Conservation (phyloP, 2,797 vertebrate species). For the Sus cebifrons region DNA sequence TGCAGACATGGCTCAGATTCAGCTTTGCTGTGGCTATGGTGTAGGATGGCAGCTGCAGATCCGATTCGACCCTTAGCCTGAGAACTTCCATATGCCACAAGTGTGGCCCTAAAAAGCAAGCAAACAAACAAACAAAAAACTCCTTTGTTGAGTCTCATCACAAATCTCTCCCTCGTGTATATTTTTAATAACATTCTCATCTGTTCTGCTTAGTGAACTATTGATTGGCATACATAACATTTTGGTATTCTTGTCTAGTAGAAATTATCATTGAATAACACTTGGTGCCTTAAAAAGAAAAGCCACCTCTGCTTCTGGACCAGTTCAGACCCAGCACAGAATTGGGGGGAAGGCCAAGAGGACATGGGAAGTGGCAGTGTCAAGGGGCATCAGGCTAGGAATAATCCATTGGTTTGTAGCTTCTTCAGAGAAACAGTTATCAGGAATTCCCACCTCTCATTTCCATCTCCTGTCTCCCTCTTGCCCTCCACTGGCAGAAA, state of each 20-base stretch:
- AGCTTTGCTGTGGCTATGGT: no score
- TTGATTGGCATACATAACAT: neutral
- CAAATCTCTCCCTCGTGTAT: neutral
- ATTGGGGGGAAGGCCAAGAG: neutral
- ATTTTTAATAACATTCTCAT: slow-evolving; percentile 42
- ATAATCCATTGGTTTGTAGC: neutral
- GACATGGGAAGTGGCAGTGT: neutral
- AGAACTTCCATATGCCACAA: no score
- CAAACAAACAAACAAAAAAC: no score
- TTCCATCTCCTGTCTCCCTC: neutral
- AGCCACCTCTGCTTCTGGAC: neutral
- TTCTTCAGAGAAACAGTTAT: neutral
- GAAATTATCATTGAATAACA: slow-evolving; percentile 37
- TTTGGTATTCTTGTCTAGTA: slow-evolving; percentile 44
- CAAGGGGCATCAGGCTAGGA: neutral
- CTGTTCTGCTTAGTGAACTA: slow-evolving; percentile 39
- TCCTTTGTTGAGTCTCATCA: neutral
- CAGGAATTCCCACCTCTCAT: neutral
- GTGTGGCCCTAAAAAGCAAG: no score
- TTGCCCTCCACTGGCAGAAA: neutral
- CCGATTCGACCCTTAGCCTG: no score
- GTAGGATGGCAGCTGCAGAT: no score
- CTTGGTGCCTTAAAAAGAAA: slow-evolving; percentile 9
- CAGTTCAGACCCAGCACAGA: neutral
- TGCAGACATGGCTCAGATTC: no score